phyloP scores from a whole-genome alignment of 2,113 vertebrate genomes.

The Tor tambroides region DNA sequence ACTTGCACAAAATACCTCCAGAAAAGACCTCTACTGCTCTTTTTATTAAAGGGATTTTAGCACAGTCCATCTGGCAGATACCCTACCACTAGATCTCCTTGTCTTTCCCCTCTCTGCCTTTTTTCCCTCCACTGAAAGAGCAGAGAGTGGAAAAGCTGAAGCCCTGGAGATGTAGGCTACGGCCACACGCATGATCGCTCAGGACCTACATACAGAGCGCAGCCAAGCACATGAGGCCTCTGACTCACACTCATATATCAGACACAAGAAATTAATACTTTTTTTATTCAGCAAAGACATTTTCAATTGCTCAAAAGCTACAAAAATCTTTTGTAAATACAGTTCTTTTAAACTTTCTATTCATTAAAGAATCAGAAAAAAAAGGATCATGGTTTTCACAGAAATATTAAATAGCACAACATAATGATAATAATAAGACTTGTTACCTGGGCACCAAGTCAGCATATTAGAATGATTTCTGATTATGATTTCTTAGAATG shows the following conservation, averaged over 20 bases:
- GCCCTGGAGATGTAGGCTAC: conserved; percentile 76
- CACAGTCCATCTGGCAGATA: neutral
- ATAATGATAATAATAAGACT: neutral
- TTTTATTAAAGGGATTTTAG: neutral
- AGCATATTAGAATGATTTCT: neutral
- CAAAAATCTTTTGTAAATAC: no score
- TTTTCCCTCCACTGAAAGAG: conserved; percentile 15
- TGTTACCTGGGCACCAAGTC: neutral
- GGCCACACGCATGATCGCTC: conserved; percentile 64
- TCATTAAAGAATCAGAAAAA: neutral
- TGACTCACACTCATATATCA: neutral
- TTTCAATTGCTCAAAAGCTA: neutral
- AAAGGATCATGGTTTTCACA: neutral
- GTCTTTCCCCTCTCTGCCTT: neutral
- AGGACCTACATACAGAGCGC: conserved; percentile 59
- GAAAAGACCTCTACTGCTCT: neutral
- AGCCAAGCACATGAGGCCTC: neutral
- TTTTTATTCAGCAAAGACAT: neutral
- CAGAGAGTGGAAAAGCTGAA: conserved; percentile 48
- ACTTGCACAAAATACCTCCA: neutral
- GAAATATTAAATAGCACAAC: neutral
- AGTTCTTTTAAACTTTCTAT: neutral
- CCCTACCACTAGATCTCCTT: neutral
- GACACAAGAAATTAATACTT: neutral
- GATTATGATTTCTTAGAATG: no score